These are phyloP conservation scores for Sinelater perroti DNA, from an alignment of 2,888 invertebrate species.

Conservation along the genomic window DNA sequence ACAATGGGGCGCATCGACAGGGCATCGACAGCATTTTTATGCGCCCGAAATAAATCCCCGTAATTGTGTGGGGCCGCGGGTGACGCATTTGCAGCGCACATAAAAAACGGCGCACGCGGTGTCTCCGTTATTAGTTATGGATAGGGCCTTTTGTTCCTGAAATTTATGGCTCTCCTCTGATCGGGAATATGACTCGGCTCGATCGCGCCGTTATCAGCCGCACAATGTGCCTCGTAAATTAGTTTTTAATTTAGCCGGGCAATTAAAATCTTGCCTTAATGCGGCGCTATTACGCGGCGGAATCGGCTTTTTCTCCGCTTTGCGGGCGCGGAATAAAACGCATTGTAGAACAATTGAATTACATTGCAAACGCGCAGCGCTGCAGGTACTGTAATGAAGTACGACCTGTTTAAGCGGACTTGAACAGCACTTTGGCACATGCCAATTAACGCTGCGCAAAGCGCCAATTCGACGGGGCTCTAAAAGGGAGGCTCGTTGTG, in stretches of 20 bases:
- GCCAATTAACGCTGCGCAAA: background rate
- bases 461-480: background rate
- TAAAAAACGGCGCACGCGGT: conserved; percentile 44
- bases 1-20: conserved; percentile 36
- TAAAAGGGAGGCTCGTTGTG: no score
- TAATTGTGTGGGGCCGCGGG: conserved; percentile 42
- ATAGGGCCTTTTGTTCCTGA: conserved; percentile 44
- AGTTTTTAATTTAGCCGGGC: conserved; percentile 23
- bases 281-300: no score
- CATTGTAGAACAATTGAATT: conserved; percentile 5
- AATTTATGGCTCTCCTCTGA: conserved; percentile 39
- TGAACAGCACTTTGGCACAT: background rate
- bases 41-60: conserved; percentile 45
- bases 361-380: background rate
- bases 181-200: conserved; percentile 39
- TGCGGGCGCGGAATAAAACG: background rate
- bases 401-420: no score
- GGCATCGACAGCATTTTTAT: conserved; percentile 44
- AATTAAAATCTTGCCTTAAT: conserved; percentile 14
- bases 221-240: conserved; percentile 20
- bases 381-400: background rate
- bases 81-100: conserved; percentile 38
- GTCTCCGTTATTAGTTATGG: conserved; percentile 46
- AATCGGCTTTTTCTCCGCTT: no score
- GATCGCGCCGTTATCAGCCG: conserved; percentile 37